phyloP scores from a whole-genome alignment of 2,113 vertebrate species.

The Paedocypris sp. region DNA sequence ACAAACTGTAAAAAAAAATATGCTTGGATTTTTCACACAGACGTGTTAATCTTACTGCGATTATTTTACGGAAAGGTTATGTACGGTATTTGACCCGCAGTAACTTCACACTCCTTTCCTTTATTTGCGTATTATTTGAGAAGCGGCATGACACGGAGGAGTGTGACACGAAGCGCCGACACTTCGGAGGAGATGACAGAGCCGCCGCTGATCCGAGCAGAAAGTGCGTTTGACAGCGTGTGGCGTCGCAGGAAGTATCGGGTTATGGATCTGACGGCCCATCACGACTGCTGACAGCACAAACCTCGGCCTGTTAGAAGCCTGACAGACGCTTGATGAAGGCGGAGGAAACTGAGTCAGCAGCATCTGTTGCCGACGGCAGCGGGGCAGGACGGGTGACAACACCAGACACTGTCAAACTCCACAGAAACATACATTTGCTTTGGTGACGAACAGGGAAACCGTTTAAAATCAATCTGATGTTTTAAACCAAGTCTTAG shows the following conservation, averaged over 20 bases:
- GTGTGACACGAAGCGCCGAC: not conserved
- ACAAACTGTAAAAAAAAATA: no score
- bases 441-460: no score
- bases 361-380: conserved; percentile 14
- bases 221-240: conserved; percentile 18
- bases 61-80: no score
- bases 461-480: no score
- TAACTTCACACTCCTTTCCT: no score
- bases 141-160: not conserved
- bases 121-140: not conserved
- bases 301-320: conserved; percentile 12
- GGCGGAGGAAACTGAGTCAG: conserved; percentile 20
- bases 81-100: no score
- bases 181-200: not conserved
- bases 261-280: conserved; percentile 19
- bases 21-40: no score
- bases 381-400: not conserved
- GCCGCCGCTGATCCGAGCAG: conserved; percentile 5
- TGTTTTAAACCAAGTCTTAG: no score
- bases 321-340: conserved; percentile 19
- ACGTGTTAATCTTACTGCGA: no score
- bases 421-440: not conserved
- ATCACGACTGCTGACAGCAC: conserved; percentile 10
- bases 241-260: conserved; percentile 22
- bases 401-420: conserved; percentile 23